Percentiles rank a stretch among this genome's conserved stretches.
phyloP scores from a whole-genome alignment of 2,888 invertebrate species.

The Patella caerulea region DNA sequence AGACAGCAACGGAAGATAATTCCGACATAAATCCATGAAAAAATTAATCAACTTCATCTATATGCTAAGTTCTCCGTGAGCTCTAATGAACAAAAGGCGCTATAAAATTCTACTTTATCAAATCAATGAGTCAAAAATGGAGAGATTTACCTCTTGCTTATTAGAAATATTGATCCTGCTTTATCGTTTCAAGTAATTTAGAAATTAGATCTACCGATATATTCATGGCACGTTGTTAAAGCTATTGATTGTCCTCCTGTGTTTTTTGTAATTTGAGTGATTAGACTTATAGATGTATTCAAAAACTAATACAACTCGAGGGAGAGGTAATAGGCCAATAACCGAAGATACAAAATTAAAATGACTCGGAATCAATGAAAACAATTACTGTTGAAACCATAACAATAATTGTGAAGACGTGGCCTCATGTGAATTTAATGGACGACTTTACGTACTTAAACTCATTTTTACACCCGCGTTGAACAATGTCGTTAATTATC shows the following conservation, averaged over 20 bases:
- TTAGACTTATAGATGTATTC: constrained; percentile 11
- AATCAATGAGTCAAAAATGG: constrained; percentile 9
- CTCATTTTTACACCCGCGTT: too few relatives aligned
- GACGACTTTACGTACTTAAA: too few relatives aligned
- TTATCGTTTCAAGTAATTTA: constrained; percentile 10
- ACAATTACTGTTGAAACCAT: too few relatives aligned
- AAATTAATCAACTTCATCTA: too few relatives aligned
- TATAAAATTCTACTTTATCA: constrained; percentile 12
- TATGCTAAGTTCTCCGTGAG: background rate
- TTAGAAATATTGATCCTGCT: constrained; percentile 5
- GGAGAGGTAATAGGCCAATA: constrained; percentile 1
- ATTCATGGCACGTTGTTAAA: constrained; percentile 8
- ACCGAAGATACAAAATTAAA: background rate
- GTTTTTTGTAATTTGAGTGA: constrained; percentile 6
- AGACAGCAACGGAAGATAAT: too few relatives aligned
- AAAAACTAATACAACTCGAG: background rate
- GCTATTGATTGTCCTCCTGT: background rate
- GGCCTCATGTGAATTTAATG: too few relatives aligned
- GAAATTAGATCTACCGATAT: constrained; percentile 8
- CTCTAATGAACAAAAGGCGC: background rate
- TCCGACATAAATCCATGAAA: too few relatives aligned
- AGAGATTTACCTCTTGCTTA: background rate
- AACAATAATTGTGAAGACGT: too few relatives aligned
- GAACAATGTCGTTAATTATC: too few relatives aligned
- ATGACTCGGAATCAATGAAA: background rate